Evolutionary conservation across 2,113 vertebrate genomes (phyloP).

Genomic region (Corythornis madagascariensis): DNA sequence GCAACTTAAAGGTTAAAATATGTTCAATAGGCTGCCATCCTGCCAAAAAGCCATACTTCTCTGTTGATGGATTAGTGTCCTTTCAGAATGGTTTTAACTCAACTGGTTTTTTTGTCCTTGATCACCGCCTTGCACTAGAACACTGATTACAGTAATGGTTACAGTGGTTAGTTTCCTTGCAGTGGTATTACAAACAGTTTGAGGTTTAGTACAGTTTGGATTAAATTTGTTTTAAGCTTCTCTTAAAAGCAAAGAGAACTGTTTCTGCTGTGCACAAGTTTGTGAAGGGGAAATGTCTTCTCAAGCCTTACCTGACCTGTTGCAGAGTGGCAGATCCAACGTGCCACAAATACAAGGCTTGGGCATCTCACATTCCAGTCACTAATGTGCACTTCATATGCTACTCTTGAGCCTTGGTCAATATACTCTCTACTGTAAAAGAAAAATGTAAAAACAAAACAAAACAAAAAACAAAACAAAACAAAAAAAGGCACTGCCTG

Average conservation of each 20-base stretch:
- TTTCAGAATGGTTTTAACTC: neutral
- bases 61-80: neutral
- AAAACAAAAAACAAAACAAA: neutral
- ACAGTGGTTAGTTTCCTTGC: neutral
- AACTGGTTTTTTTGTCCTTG: neutral
- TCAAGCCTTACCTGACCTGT: neutral
- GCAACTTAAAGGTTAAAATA: neutral
- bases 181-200: neutral
- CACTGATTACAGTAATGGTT: neutral
- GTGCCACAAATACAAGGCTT: neutral
- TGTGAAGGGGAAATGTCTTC: neutral
- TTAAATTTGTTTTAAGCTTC: neutral
- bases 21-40: neutral
- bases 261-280: neutral
- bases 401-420: neutral
- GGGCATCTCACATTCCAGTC: neutral
- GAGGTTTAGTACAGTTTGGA: neutral
- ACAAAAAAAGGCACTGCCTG: rapidly evolving
- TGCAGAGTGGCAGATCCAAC: neutral
- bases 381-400: neutral
- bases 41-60: neutral
- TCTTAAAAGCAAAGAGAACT: neutral
- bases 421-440: neutral
- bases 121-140: neutral
- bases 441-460: neutral